phyloP scores from a whole-genome alignment of 1,140 invertebrate genomes.

The Idris sp. region DNA sequence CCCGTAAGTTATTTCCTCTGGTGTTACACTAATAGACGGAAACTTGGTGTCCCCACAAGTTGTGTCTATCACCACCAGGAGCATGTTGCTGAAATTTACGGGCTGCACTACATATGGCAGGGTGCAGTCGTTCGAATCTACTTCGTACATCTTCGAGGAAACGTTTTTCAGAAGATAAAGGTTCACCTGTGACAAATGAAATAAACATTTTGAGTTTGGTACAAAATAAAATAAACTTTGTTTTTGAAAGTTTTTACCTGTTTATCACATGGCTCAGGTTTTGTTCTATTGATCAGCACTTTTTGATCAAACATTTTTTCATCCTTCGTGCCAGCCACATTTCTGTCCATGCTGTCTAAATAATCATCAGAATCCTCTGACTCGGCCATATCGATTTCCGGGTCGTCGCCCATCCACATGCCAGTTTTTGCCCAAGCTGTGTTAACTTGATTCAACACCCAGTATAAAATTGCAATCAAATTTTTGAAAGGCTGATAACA shows the following conservation, averaged over 20 bases:
- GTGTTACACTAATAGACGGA: conserved; percentile 78
- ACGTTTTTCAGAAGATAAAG: conserved; percentile 73
- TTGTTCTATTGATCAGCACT: conserved; percentile 83
- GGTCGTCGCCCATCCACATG: conserved; percentile 71
- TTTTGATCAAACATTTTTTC: conserved; percentile 81
- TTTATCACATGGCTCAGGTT: no score
- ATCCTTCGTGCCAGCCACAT: conserved; percentile 71
- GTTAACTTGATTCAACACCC: conserved; percentile 75
- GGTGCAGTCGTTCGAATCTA: conserved; percentile 71
- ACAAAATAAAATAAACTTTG: no score
- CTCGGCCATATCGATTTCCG: conserved; percentile 73
- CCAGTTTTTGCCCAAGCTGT: conserved; percentile 76
- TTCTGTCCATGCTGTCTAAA: conserved; percentile 67
- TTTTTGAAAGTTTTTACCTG: no score
- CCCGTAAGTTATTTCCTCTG: conserved; percentile 81
- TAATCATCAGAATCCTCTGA: conserved; percentile 55
- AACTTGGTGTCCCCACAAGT: conserved; percentile 78
- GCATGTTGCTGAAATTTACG: conserved; percentile 89
- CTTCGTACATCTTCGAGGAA: conserved; percentile 66
- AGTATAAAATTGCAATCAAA: conserved; percentile 72
- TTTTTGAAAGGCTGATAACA: conserved; percentile 75
- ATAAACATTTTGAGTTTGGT: no score
- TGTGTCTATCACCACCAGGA: conserved; percentile 88
- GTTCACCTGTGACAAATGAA: conserved; percentile 64
- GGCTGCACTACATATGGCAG: conserved; percentile 88